phyloP scores from a whole-genome alignment of 1,140 invertebrate species.

The Pseudomyrmex cubaensis region DNA sequence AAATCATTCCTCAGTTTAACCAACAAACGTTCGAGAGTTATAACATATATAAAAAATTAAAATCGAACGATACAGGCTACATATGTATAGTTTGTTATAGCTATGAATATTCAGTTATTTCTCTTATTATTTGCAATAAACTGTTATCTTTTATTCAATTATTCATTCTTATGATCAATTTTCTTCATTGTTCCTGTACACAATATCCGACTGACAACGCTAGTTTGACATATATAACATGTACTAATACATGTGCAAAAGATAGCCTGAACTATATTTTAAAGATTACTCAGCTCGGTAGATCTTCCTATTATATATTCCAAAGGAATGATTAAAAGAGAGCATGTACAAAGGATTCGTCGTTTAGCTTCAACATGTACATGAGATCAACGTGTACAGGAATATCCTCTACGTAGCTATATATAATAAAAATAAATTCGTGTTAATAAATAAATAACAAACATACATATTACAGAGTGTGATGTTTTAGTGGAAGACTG shows the following conservation, averaged over 20 bases:
- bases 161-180: conserved; percentile 55
- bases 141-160: conserved; percentile 60
- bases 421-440: conserved; percentile 71
- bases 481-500: conserved; percentile 74
- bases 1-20: conserved; percentile 50
- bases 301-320: conserved; percentile 19
- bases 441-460: conserved; percentile 74
- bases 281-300: conserved; percentile 17
- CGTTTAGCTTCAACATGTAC: conserved; percentile 18
- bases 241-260: conserved; percentile 58
- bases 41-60: conserved; percentile 54
- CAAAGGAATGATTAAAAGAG: conserved; percentile 61
- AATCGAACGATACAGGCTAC: conserved; percentile 59
- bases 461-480: conserved; percentile 70
- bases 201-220: conserved; percentile 46
- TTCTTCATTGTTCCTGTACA: conserved; percentile 69
- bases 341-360: conserved; percentile 67
- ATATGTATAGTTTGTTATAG: conserved; percentile 40
- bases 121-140: conserved; percentile 66
- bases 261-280: conserved; percentile 16
- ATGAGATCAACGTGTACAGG: conserved; percentile 71
- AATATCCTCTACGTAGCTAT: conserved; percentile 68
- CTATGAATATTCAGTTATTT: conserved; percentile 64
- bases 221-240: conserved; percentile 55
- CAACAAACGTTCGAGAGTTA: conserved; percentile 12